These are phyloP conservation scores for Globicephala melas DNA, from an alignment of 2,113 vertebrate genomes.

Conservation along the genomic window DNA sequence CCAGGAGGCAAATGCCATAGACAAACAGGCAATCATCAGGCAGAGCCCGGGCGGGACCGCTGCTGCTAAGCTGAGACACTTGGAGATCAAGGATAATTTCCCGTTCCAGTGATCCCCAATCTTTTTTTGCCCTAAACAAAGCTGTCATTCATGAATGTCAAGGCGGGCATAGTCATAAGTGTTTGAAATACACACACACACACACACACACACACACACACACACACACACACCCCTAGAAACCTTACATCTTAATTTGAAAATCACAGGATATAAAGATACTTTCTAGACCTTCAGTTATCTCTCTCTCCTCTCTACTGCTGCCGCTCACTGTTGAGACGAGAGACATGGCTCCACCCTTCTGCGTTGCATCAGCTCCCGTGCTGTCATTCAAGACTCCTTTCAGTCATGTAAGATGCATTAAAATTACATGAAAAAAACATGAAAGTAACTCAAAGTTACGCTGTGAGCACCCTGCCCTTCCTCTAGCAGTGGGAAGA, in stretches of 20 bases:
- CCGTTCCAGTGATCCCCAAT: background rate
- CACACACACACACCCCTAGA: background rate
- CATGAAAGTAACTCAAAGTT: background rate
- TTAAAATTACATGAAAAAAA: background rate
- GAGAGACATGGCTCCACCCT: no score
- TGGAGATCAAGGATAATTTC: background rate
- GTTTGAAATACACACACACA: background rate
- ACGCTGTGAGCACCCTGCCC: accelerated
- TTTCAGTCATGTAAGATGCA: background rate
- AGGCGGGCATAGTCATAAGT: background rate
- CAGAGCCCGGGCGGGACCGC: accelerated
- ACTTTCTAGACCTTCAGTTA: background rate
- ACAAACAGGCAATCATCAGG: background rate
- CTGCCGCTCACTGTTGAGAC: accelerated
- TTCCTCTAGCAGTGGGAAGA: no score
- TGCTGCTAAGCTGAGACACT: background rate
- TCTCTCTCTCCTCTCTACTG: accelerated
- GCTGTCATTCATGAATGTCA: background rate
- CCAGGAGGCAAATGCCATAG: background rate
- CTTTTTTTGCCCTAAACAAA: background rate
- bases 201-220: background rate
- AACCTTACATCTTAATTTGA: no score
- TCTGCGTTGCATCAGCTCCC: accelerated
- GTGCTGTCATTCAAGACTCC: accelerated
- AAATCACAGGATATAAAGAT: background rate